phyloP scores from a whole-genome alignment of 2,113 vertebrate species.

The Pangasianodon hypophthalmus region DNA sequence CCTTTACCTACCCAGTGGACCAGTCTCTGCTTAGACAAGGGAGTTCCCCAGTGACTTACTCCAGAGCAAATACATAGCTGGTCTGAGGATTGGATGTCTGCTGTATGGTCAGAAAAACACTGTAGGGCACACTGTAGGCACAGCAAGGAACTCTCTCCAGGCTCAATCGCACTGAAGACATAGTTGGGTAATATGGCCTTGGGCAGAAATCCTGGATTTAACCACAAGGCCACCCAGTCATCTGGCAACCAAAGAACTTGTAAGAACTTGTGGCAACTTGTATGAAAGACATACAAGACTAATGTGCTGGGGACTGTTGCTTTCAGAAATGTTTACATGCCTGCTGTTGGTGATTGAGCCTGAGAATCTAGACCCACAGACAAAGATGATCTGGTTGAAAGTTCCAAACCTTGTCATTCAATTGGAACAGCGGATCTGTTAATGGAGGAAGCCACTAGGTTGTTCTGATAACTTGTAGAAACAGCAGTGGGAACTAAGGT shows the following conservation, averaged over 20 bases:
- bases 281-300: not conserved
- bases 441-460: not conserved
- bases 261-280: too few relatives aligned
- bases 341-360: constrained; percentile 2
- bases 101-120: not conserved
- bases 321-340: not conserved
- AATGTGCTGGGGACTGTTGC: not conserved
- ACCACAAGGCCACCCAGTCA: constrained; percentile 1
- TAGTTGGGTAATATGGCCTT: constrained; percentile 10
- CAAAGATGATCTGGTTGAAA: not conserved
- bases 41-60: not conserved
- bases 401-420: not conserved
- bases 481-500: not conserved
- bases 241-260: constrained; percentile 15
- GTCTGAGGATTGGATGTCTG: not conserved
- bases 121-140: not conserved
- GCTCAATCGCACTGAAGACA: not conserved
- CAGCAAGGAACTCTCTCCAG: not conserved
- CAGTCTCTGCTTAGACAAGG: not conserved
- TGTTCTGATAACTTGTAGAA: not conserved
- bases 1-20: not conserved
- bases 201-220: constrained; percentile 26
- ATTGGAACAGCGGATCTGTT: not conserved
- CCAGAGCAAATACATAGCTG: not conserved
- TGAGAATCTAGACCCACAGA: not conserved